phyloP scores from a whole-genome alignment of 2,888 invertebrate species.

The Liposcelis brunnea region DNA sequence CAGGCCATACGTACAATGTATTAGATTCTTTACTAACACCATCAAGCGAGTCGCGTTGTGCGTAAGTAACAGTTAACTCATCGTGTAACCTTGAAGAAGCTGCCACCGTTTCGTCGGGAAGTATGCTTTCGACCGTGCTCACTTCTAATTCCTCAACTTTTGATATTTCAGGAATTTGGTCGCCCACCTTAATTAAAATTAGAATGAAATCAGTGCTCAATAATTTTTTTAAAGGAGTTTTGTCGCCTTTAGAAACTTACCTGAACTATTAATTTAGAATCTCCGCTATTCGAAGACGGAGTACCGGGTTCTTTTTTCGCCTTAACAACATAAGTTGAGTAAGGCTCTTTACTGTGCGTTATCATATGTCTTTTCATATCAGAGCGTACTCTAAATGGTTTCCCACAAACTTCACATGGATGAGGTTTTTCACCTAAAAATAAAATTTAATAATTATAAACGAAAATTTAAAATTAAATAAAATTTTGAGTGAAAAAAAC shows the following conservation, averaged over 20 bases:
- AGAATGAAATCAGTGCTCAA: not conserved
- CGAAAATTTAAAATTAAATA: conserved; percentile 9
- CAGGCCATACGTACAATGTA: conserved; percentile 28
- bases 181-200: not conserved
- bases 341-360: conserved; percentile 36
- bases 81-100: conserved; percentile 8
- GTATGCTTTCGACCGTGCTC: conserved; percentile 12
- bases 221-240: not conserved
- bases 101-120: conserved; percentile 17
- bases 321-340: not conserved
- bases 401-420: conserved; percentile 55
- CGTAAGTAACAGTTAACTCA: conserved; percentile 1
- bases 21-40: conserved; percentile 26
- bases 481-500: not conserved
- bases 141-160: conserved; percentile 11
- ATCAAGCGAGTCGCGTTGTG: conserved; percentile 26
- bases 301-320: not conserved
- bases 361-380: conserved; percentile 67
- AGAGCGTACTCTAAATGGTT: conserved; percentile 64
- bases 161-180: conserved; percentile 6
- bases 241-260: not conserved
- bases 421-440: conserved; percentile 55
- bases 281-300: not conserved
- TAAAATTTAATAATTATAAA: too few species aligned
- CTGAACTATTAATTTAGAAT: conserved; percentile 1